Evolutionary conservation across 2,797 vertebrate genomes (phyloP), one percentile per base, ranked within the genome.

Genomic region (Mareca strepera): DNA sequence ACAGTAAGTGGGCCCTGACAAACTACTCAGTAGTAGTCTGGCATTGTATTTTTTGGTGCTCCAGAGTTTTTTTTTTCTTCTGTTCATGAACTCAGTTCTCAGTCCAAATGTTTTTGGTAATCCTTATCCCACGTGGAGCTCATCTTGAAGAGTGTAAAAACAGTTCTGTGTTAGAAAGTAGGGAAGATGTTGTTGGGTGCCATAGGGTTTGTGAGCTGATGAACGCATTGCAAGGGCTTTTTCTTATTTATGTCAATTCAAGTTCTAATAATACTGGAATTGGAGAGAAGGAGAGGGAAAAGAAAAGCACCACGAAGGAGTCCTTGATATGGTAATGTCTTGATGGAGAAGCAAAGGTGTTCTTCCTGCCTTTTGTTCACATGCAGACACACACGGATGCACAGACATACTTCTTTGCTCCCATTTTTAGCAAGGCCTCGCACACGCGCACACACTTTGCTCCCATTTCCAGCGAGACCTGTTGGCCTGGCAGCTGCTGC

Each of bases 401-500:
- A 31, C 35, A 21, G 41, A 25, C 9, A 72, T 28, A 48, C 48
- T 39, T 62, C 3, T 66, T 46, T 12, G 22, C 69, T 82, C 5
- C 31, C 4, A 1, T 88, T 87, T 89, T 31, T 31, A 37, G 12
- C 44, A 17, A 60, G 79, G 67, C 48, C 39, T 74, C 12, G 22
- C 3, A 8, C 8, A 31, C 12, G 8, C 21, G 22, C 35, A 23
- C 46, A 25, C 7, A 72, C 3, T 64, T 50, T 13, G 18, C 69
- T 85, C 6, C 33, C 4, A 1, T 88, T 87, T 89, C 33, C 35
- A 37, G 13, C 35, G 13, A 64, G 82, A 74, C 48, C 41, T 77
- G 31, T 9, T 84, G 81, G 59, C 39, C 46, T 88, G 46, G 79
- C 84, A 92, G 75, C 72, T 94, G 92, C 64, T 87, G 48, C 3